Conservation (phyloP, 2,113 vertebrate genomes). For the Malaclemys terrapin region DNA sequence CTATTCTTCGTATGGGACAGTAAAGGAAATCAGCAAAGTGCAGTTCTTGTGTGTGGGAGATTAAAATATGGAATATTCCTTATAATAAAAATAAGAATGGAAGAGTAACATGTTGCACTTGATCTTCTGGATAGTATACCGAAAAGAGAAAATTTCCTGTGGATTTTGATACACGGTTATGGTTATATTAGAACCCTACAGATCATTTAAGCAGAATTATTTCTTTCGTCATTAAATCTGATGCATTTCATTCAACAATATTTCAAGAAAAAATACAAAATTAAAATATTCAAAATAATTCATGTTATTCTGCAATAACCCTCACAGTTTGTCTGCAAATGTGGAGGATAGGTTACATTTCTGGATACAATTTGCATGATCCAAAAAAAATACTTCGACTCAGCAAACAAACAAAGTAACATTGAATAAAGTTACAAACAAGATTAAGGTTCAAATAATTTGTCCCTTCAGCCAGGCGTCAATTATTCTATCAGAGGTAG, state of each 20-base stretch:
- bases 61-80: neutral
- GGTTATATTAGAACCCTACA: neutral
- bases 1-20: neutral
- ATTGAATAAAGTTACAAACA: constrained; percentile 85
- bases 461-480: constrained; percentile 80
- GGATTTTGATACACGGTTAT: neutral
- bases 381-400: constrained; percentile 69
- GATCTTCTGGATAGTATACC: neutral
- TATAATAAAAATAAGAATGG: neutral
- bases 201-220: neutral
- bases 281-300: neutral
- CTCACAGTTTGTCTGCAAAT: neutral
- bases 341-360: neutral
- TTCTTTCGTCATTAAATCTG: constrained; percentile 47
- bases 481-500: constrained; percentile 87
- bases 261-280: neutral
- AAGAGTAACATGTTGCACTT: neutral
- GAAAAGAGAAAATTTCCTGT: constrained; percentile 3
- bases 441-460: constrained; percentile 87
- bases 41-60: neutral
- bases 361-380: constrained; percentile 67
- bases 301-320: neutral
- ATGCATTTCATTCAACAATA: neutral
- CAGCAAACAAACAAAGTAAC: constrained; percentile 78
- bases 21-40: neutral